These are phyloP conservation scores for Cataglyphis rosenhaueri DNA, from an alignment of 2,888 invertebrate genomes.

Conservation along the genomic window DNA sequence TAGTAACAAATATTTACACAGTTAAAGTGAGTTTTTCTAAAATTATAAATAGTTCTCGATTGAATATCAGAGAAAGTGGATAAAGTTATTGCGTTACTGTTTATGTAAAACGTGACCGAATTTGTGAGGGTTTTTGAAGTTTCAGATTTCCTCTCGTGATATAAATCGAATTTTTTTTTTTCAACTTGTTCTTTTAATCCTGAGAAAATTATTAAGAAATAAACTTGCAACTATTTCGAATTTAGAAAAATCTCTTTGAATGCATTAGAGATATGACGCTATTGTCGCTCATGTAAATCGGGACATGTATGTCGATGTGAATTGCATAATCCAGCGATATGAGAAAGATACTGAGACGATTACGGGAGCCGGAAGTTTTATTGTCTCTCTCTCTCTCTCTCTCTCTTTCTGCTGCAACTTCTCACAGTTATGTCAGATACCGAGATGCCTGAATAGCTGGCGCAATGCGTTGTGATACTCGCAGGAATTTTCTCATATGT, in stretches of 20 bases:
- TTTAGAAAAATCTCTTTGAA: not conserved
- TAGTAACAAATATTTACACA: not conserved
- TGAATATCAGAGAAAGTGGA: constrained; percentile 20
- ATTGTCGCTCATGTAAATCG: constrained; percentile 12
- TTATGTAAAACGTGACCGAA: not conserved
- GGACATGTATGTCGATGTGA: not conserved
- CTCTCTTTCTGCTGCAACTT: not conserved
- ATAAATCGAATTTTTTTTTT: not conserved
- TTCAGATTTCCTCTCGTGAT: not conserved
- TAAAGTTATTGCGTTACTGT: not conserved
- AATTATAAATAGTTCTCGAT: constrained; percentile 23
- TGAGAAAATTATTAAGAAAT: constrained; percentile 3
- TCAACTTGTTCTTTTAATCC: not conserved
- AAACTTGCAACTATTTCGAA: not conserved
- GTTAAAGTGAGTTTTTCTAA: constrained; percentile 4
- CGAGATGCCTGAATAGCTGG: constrained; percentile 22
- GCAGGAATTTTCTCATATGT: constrained; percentile 37
- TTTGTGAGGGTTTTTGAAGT: not conserved
- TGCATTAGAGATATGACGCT: not conserved
- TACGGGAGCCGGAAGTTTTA: constrained; percentile 2
- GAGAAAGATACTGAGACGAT: constrained; percentile 19
- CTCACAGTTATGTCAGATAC: constrained; percentile 26
- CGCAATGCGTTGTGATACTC: constrained; percentile 32
- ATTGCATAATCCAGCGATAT: constrained; percentile 4
- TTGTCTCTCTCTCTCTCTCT: not conserved